Evolutionary conservation across 53 echinoderm and acorn worm species (phyloP).

Genomic region (Mesocentrotus franciscanus): DNA sequence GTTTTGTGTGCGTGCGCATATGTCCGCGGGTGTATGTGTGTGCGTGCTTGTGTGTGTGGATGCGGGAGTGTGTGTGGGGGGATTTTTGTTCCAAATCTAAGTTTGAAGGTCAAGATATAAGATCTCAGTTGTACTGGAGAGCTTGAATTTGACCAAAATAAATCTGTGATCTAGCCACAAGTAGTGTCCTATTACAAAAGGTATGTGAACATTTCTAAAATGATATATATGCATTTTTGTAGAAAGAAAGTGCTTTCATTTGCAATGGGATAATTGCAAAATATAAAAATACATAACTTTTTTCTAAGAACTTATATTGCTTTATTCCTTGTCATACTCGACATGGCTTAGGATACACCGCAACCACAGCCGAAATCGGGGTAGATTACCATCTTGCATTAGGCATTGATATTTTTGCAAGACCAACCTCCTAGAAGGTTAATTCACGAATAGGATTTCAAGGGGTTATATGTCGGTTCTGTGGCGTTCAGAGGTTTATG

Average conservation of each 20-base stretch:
- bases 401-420: background rate
- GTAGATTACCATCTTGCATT: background rate
- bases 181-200: background rate
- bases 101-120: background rate
- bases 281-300: background rate
- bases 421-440: background rate
- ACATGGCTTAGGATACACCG: background rate
- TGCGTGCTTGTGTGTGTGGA: background rate
- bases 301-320: background rate
- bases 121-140: too few relatives aligned
- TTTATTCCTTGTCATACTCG: background rate
- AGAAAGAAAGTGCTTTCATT: background rate
- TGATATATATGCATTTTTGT: too few relatives aligned
- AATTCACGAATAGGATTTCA: background rate
- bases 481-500: background rate
- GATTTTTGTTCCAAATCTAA: background rate
- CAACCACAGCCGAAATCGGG: background rate
- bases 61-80: background rate
- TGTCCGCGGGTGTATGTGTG: too few relatives aligned
- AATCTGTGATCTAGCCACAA: background rate
- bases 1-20: background rate
- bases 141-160: too few relatives aligned
- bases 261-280: background rate
- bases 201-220: background rate
- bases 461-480: background rate